phyloP scores from a whole-genome alignment of 2,797 vertebrate species.

The Acrossocheilus wenchowensis region DNA sequence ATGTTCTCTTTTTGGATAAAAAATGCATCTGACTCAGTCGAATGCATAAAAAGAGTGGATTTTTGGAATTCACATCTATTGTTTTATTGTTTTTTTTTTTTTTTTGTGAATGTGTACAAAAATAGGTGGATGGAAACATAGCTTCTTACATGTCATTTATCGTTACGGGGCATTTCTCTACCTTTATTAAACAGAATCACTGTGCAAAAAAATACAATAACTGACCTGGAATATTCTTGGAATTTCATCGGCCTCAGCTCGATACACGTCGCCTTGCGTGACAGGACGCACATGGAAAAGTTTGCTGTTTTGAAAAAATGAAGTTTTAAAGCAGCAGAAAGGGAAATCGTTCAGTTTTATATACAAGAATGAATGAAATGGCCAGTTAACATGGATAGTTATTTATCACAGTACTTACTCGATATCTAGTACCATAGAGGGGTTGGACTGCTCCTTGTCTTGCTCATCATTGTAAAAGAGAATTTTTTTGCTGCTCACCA shows the following conservation, averaged over 20 bases:
- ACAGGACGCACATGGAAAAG: conserved; percentile 98
- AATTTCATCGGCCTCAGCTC: conserved; percentile 97
- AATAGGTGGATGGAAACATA: too few relatives aligned
- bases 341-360: neutral
- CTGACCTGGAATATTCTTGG: conserved; percentile 98
- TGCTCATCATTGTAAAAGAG: conserved; percentile 98
- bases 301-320: conserved; percentile 81
- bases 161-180: neutral
- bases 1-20: too few relatives aligned
- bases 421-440: conserved; percentile 99
- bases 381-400: neutral
- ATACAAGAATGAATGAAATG: neutral
- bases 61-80: too few relatives aligned
- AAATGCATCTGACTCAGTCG: too few relatives aligned
- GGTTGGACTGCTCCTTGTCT: conserved; percentile 97
- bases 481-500: conserved; percentile 99
- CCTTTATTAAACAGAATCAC: neutral
- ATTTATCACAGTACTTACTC: conserved; percentile 84
- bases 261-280: conserved; percentile 98
- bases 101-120: too few relatives aligned
- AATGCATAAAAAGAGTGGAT: too few relatives aligned
- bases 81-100: too few relatives aligned
- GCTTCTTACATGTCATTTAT: too few relatives aligned
- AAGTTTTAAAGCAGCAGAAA: neutral
- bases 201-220: neutral